phyloP scores from a whole-genome alignment of 2,888 invertebrate species.

The Limnephilus lunatus region DNA sequence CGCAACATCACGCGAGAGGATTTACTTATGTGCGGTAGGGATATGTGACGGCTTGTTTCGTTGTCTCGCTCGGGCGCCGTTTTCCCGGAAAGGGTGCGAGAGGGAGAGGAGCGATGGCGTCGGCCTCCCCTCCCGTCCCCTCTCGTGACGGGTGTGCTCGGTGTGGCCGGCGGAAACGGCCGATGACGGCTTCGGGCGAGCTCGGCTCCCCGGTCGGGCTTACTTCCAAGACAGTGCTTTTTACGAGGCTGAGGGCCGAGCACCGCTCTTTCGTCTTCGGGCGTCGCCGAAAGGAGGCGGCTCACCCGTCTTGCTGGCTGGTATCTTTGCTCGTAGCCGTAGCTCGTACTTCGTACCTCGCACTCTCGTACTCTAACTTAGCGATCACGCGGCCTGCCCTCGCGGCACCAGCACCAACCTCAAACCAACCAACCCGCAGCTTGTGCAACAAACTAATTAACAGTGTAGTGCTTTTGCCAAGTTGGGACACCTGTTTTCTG shows the following conservation, averaged over 20 bases:
- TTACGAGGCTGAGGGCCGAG: slow-evolving; percentile 60
- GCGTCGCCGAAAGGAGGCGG: slow-evolving; percentile 57
- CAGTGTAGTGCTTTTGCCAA: slow-evolving; percentile 58
- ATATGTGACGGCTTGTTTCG: slow-evolving; percentile 52
- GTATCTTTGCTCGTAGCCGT: not conserved
- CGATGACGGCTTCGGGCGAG: slow-evolving; percentile 55
- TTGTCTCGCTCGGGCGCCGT: slow-evolving; percentile 41
- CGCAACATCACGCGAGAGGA: slow-evolving; percentile 41
- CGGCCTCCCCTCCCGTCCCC: slow-evolving; percentile 31
- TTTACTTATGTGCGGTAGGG: slow-evolving; percentile 43
- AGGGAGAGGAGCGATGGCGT: slow-evolving; percentile 41
- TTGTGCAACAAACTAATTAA: not conserved
- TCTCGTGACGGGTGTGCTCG: slow-evolving; percentile 36
- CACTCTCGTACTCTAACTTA: too few relatives aligned
- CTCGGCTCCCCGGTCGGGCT: slow-evolving; percentile 58
- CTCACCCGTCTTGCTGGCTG: slow-evolving; percentile 25
- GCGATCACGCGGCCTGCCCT: too few relatives aligned
- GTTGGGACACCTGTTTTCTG: slow-evolving; percentile 56
- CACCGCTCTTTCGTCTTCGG: slow-evolving; percentile 63
- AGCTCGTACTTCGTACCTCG: not conserved
- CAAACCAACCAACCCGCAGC: not conserved
- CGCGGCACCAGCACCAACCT: not conserved
- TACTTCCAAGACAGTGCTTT: slow-evolving; percentile 62
- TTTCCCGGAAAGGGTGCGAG: slow-evolving; percentile 17
- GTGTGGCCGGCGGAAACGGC: slow-evolving; percentile 52